Evolutionary conservation across 2,888 invertebrate genomes (phyloP), one percentile per base, ranked within the genome.

Genomic region (Monoplex corrugatus): DNA sequence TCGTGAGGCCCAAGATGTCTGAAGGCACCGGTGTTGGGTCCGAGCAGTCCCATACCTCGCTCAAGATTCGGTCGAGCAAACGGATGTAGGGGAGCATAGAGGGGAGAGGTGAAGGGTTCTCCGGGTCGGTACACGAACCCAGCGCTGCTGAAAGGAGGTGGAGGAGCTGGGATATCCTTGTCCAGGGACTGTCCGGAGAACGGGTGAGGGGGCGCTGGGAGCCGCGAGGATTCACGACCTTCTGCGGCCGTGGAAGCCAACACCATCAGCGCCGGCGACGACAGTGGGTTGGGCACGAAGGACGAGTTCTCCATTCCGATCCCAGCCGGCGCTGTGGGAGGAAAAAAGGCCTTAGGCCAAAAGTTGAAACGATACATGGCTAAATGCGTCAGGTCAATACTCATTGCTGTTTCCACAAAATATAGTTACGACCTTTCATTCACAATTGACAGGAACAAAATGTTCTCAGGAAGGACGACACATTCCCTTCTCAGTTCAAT

Each of bases 321-420:
- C 50, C 82, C 40, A 89, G 50, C 84, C 16, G 84, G 93, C 80
- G 83, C 88, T 88, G 88, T 57, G 93, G 28, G 94, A 91, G 89
- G 95, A 93, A 90, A 94, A 94, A 95, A 95, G 80, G 94, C 94
- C 92, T 95, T 94, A 86, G 93, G 93, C 95, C 95, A 95, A 90
- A 95, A 93, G 91, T 95, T 95, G 92, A 95, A 94, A 89, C 95
- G 94, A 93, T 95, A 95, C 95, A 95, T 95, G 85, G 91, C 88
- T 87, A 91, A 44, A 32, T 90, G 90, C 87, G 90, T 85, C 85
- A 91, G 85, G 80, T 91, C 90, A 78, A 90, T 86, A 86, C 90
- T 91, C 91, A 91, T 91, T 89, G 89, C 90, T 90, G 86, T 43
- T 32, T 19, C 0, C 44, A 57, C 44, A 45, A 6, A 45, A 82